These are phyloP conservation scores for Glaucomys volans DNA, from an alignment of 2,113 vertebrate species.

Conservation along the genomic window DNA sequence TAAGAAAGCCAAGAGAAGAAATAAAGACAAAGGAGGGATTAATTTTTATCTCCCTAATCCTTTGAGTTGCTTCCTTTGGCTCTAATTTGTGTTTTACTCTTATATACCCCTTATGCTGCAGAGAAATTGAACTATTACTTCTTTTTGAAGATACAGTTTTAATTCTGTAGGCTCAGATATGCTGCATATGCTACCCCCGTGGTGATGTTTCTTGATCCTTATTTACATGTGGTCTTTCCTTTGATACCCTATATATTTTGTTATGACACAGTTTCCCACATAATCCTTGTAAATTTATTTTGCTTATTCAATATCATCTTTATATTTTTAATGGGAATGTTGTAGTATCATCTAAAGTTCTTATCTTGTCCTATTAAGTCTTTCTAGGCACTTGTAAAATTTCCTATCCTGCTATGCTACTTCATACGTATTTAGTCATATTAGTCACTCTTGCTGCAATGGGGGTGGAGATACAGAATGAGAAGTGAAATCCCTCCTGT, in stretches of 20 bases:
- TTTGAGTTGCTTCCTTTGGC: not conserved
- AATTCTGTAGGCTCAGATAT: not conserved
- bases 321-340: not conserved
- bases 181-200: not conserved
- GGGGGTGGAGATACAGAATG: not conserved
- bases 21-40: not conserved
- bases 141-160: not conserved
- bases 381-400: not conserved
- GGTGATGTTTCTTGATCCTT: not conserved
- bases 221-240: not conserved
- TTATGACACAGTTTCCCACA: not conserved
- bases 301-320: not conserved
- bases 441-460: not conserved
- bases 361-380: not conserved
- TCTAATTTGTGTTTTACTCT: not conserved
- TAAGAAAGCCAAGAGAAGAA: not conserved
- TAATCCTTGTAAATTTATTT: not conserved
- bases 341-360: not conserved
- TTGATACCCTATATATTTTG: conserved; percentile 1
- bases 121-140: not conserved
- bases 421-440: not conserved
- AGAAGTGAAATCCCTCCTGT: not conserved
- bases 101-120: not conserved
- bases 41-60: not conserved
- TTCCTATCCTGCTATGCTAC: not conserved